A percentile compares a stretch with the other conserved stretches of the same genome.
These are phyloP conservation scores for Nesogale talazaci DNA, from an alignment of 2,113 vertebrate species.

Conservation along the genomic window DNA sequence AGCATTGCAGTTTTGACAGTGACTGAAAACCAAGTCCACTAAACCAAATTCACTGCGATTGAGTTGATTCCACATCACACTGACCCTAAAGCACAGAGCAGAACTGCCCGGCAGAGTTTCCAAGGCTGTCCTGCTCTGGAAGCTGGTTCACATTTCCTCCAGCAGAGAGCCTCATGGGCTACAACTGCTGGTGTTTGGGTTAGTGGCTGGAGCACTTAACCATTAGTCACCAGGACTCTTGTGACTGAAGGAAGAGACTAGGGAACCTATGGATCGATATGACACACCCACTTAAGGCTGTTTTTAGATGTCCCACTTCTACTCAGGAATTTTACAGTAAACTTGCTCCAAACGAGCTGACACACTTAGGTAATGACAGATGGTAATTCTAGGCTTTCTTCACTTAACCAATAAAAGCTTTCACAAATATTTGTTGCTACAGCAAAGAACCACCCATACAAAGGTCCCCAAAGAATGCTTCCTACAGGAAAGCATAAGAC, in stretches of 20 bases:
- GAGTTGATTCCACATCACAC: background rate
- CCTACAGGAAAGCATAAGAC: background rate
- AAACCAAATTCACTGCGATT: background rate
- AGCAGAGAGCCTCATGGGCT: background rate
- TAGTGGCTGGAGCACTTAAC: background rate
- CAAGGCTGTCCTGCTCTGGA: background rate
- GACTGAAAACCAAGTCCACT: background rate
- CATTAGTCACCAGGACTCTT: background rate
- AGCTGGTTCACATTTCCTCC: background rate
- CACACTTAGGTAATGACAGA: background rate
- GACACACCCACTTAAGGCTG: background rate
- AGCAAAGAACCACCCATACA: background rate
- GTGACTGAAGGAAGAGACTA: background rate
- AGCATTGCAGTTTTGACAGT: background rate
- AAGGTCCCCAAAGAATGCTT: background rate
- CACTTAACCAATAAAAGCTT: conserved; percentile 33
- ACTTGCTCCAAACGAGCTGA: background rate
- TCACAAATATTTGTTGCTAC: background rate
- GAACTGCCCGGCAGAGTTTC: background rate
- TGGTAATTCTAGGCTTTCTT: background rate
- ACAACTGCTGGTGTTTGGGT: background rate
- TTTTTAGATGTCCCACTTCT: background rate
- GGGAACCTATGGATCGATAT: background rate
- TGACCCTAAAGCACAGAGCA: background rate
- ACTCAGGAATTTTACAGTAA: conserved; percentile 30